A percentile compares a stretch with the other conserved stretches of the same genome.
These are phyloP conservation scores for Sweltsa coloradensis DNA, from an alignment of 1,140 invertebrate species.

Conservation along the genomic window DNA sequence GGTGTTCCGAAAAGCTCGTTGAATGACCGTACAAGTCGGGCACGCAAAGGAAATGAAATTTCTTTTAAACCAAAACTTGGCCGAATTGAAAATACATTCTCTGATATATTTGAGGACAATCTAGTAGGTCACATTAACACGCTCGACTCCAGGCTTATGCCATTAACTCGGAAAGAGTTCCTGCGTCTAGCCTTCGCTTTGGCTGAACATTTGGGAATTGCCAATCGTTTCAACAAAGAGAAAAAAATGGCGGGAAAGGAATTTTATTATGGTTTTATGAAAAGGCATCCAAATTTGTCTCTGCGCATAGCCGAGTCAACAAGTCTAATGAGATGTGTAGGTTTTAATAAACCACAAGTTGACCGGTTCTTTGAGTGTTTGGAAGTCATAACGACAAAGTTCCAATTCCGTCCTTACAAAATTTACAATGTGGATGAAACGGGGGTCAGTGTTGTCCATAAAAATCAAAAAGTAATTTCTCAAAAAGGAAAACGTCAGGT, in stretches of 20 bases:
- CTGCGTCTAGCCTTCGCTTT: constrained; percentile 8
- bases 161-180: too few species aligned
- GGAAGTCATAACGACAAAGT: constrained; percentile 18
- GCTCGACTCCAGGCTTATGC: too few species aligned
- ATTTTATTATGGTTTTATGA: constrained; percentile 30
- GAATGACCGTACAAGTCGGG: too few species aligned
- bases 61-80: too few species aligned
- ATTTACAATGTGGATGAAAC: constrained; percentile 32
- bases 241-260: constrained; percentile 15
- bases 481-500: constrained; percentile 28
- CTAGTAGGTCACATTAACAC: too few species aligned
- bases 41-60: too few species aligned
- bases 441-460: constrained; percentile 27
- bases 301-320: constrained; percentile 29
- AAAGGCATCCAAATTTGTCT: constrained; percentile 27
- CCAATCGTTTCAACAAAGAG: constrained; percentile 8
- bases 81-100: too few species aligned
- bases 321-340: constrained; percentile 23
- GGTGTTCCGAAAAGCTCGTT: too few species aligned
- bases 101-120: too few species aligned
- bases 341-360: constrained; percentile 26
- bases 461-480: constrained; percentile 22
- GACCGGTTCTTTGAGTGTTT: constrained; percentile 21
- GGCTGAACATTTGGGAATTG: constrained; percentile 5
- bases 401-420: constrained; percentile 21